Evolutionary conservation across 2,113 vertebrate species (phyloP).

Genomic region (Megalops atlanticus): DNA sequence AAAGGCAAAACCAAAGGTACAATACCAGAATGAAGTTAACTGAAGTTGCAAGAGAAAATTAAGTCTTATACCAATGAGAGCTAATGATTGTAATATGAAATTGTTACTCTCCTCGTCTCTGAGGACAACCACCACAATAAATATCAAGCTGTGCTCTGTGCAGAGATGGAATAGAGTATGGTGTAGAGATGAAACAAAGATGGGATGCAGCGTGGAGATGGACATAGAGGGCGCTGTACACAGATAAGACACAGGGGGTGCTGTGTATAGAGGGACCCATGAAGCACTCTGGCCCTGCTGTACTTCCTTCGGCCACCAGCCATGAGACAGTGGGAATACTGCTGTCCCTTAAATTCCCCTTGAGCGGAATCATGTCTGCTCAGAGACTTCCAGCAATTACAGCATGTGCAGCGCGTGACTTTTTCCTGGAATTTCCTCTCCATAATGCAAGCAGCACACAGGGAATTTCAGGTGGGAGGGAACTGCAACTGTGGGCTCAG

Average conservation of each 20-base stretch:
- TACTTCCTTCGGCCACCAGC: background rate
- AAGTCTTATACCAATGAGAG: background rate
- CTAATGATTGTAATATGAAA: background rate
- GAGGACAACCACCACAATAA: background rate
- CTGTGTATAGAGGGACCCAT: too few relatives aligned
- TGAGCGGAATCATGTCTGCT: constrained; percentile 26
- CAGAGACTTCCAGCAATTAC: constrained; percentile 46
- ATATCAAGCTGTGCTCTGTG: background rate
- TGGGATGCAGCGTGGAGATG: background rate
- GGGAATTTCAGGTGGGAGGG: constrained; percentile 27
- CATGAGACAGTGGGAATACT: background rate
- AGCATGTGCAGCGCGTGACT: constrained; percentile 49
- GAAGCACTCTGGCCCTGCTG: background rate
- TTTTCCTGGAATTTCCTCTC: constrained; percentile 60
- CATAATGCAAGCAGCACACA: constrained; percentile 41
- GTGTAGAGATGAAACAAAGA: background rate
- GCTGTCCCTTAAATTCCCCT: constrained; percentile 18
- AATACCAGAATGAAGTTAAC: background rate
- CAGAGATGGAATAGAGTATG: background rate
- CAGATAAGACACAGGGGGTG: background rate
- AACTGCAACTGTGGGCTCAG: constrained; percentile 41
- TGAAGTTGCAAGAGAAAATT: background rate
- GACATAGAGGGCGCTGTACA: background rate
- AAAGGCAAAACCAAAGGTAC: too few relatives aligned
- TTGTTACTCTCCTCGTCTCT: background rate